phyloP scores from a whole-genome alignment of 92 coral and sea anemone genomes.

The Hydrozoanthus gracilis region DNA sequence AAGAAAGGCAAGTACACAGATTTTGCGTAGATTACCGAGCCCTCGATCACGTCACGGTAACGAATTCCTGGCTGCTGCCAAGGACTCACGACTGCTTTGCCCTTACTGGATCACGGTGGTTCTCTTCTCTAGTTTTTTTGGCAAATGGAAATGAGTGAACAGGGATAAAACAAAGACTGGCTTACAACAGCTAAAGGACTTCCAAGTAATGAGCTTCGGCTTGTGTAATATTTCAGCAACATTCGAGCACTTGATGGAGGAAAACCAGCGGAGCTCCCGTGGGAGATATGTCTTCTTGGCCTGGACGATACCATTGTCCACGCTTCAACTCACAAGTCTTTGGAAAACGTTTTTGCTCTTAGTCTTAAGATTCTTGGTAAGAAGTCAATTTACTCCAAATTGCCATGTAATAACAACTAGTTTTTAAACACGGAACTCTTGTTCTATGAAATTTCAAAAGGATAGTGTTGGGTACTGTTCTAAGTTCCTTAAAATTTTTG shows the following conservation, averaged over 20 bases:
- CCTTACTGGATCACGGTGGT: slow-evolving; percentile 44
- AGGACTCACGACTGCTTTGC: slow-evolving; percentile 52
- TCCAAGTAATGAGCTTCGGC: slow-evolving; percentile 17
- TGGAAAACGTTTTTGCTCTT: too few species aligned
- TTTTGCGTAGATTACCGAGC: slow-evolving; percentile 46
- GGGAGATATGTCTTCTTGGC: slow-evolving; percentile 33
- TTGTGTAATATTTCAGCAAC: slow-evolving; percentile 41
- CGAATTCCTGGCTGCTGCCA: slow-evolving; percentile 46
- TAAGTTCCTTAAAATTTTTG: too few species aligned
- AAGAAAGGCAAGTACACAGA: slow-evolving; percentile 35
- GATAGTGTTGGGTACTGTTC: too few species aligned
- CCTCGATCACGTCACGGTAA: slow-evolving; percentile 38
- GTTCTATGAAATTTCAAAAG: too few species aligned
- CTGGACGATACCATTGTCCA: slow-evolving; percentile 59
- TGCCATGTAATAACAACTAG: too few species aligned
- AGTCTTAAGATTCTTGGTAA: too few species aligned
- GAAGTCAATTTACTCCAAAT: too few species aligned
- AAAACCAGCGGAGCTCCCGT: slow-evolving; percentile 22
- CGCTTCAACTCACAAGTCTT: not conserved
- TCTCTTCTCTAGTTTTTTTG: slow-evolving; percentile 40
- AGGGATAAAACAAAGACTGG: slow-evolving; percentile 41
- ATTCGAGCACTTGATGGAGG: slow-evolving; percentile 26
- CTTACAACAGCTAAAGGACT: slow-evolving; percentile 39
- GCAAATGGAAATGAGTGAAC: slow-evolving; percentile 28
- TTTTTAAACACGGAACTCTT: too few species aligned